Evolutionary conservation across 2,797 vertebrate genomes (phyloP), one percentile per base, ranked within the genome.

Genomic region (Chloroceryle inda): DNA sequence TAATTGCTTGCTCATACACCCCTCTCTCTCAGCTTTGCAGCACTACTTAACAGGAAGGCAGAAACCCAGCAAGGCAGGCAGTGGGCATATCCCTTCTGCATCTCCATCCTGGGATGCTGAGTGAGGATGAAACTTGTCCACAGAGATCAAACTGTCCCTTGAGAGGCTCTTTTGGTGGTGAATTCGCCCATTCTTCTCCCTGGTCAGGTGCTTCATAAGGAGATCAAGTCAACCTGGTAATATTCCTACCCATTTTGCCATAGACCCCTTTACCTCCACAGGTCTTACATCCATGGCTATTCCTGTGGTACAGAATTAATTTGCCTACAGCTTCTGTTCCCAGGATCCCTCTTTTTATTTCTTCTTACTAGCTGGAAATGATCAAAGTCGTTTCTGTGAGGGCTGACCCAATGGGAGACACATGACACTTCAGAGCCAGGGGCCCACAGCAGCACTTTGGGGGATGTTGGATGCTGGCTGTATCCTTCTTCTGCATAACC

Each of bases 1-100:
- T 96, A 96, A 97, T 97, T 96, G 97, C 95, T 73, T 74, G 50
- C 94, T 93, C 85, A 89, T 94, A n/a, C 35, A 44, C 38, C 12
- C 2, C 0, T 31, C 56, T 50, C 52, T 49, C 67, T 91, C 67
- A 49, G 55, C 68, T 83, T 79, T 77, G 69, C 79, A 90, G 71
- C 56, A 26, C 26, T 53, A 73, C 68, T 92, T 72, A 92, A 72
- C 71, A 2, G 5, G 77, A 93, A 92, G 89, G 85, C 72, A 83
- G 81, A 29, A 85, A 45, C 73, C 58, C 50, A 72, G 55, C 0
- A 0, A 72, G 69, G 53, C 6, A 17, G 23, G 52, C 1, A 0
- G 33, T 33, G 44, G 17, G 76, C 38, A 74, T 83, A 94, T 37
- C 61, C 64, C 31, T 53, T 71, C 64, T 1, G 1, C 64, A 61